Evolutionary conservation across 2,113 vertebrate genomes (phyloP).

Genomic region (Colius striatus): DNA sequence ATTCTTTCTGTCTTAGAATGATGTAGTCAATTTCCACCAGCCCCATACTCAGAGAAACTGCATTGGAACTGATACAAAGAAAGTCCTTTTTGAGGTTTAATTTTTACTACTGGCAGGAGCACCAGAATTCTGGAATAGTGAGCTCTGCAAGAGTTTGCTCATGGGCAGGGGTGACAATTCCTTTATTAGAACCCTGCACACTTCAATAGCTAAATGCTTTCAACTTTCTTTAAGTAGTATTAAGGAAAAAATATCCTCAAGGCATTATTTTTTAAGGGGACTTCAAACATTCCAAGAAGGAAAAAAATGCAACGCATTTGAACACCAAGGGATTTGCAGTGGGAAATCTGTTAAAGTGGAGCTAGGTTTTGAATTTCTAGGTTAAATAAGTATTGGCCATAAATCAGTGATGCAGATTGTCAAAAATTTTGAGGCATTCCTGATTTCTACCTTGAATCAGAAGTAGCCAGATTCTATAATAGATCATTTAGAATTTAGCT

Average conservation of each 20-base stretch:
- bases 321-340: conserved; percentile 68
- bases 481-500: conserved; percentile 10
- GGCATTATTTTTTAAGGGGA: conserved; percentile 81
- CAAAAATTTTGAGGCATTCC: conserved; percentile 49
- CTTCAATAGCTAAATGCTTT: conserved; percentile 78
- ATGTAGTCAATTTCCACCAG: not conserved
- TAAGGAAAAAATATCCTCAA: conserved; percentile 80
- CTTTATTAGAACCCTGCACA: conserved; percentile 72
- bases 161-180: conserved; percentile 62
- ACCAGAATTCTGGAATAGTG: conserved; percentile 20
- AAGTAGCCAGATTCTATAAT: not conserved
- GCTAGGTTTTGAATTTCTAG: conserved; percentile 55
- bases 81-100: conserved; percentile 21
- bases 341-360: conserved; percentile 63
- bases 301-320: conserved; percentile 63
- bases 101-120: conserved; percentile 29
- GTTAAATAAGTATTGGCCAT: conserved; percentile 49
- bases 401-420: conserved; percentile 25
- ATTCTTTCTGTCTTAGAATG: conserved; percentile 27
- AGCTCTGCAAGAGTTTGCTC: conserved; percentile 43
- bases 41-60: not conserved
- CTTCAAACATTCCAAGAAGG: conserved; percentile 72
- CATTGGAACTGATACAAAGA: not conserved
- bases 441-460: conserved; percentile 44
- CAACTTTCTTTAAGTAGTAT: conserved; percentile 78